These are phyloP conservation scores for Pelobates fuscus DNA, from an alignment of 2,113 vertebrate species.

Conservation along the genomic window DNA sequence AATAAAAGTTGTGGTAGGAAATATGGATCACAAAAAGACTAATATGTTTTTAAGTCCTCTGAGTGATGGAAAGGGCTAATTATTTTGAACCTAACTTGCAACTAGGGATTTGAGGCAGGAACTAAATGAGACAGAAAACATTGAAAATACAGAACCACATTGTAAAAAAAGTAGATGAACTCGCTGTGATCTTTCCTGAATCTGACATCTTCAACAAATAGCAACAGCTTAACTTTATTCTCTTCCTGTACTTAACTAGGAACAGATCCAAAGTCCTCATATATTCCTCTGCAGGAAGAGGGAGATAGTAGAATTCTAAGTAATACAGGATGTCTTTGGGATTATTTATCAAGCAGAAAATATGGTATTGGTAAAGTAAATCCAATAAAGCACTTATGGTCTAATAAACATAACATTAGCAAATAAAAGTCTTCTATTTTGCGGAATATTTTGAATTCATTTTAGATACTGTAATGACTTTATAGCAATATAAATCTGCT, in stretches of 20 bases:
- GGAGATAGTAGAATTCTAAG: slow-evolving; percentile 37
- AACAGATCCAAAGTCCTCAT: slow-evolving; percentile 47
- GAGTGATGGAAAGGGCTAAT: slow-evolving; percentile 65
- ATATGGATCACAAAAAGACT: slow-evolving; percentile 53
- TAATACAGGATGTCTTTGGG: slow-evolving; percentile 38
- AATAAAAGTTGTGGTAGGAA: slow-evolving; percentile 47
- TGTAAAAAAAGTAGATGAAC: slow-evolving; percentile 58
- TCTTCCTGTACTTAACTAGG: slow-evolving; percentile 73
- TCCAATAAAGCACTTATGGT: slow-evolving; percentile 15
- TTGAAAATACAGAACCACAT: slow-evolving; percentile 64
- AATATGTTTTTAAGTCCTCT: slow-evolving; percentile 52
- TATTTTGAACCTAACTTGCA: slow-evolving; percentile 65
- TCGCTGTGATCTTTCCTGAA: slow-evolving; percentile 69
- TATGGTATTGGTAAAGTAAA: slow-evolving; percentile 33
- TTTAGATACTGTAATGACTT: too few relatives aligned
- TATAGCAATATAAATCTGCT: too few relatives aligned
- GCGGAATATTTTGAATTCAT: too few relatives aligned
- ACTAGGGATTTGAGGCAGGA: slow-evolving; percentile 67
- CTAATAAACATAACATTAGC: not conserved
- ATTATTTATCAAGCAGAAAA: slow-evolving; percentile 36
- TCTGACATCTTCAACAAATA: slow-evolving; percentile 66
- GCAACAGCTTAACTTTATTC: slow-evolving; percentile 59
- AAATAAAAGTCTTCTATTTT: not conserved
- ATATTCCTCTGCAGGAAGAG: slow-evolving; percentile 41
- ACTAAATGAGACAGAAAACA: slow-evolving; percentile 70